Evolutionary conservation across 2,113 vertebrate genomes (phyloP).

Genomic region (Xiphophorus hellerii): DNA sequence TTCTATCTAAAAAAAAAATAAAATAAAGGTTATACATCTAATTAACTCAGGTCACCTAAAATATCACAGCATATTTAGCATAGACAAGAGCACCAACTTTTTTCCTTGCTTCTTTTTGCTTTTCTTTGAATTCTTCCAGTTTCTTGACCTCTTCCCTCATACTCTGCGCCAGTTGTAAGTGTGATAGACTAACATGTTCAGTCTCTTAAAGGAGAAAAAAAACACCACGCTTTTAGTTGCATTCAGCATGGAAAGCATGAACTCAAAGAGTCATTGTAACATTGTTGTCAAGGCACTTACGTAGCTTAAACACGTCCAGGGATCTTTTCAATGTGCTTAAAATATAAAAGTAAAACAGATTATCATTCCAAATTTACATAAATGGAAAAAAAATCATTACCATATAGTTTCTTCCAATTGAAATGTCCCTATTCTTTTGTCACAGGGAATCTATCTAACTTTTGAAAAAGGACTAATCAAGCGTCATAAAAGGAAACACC

Average conservation of each 20-base stretch:
- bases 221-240: not conserved
- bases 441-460: no score
- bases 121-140: conserved; percentile 94
- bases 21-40: not conserved
- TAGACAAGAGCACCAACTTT: conserved; percentile 77
- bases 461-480: not conserved
- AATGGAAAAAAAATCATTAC: no score
- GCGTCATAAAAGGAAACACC: not conserved
- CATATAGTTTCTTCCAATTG: no score
- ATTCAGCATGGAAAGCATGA: not conserved
- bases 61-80: no score
- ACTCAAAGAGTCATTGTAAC: not conserved
- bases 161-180: conserved; percentile 88
- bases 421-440: no score
- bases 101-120: conserved; percentile 88
- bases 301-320: conserved; percentile 91
- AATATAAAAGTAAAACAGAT: conserved; percentile 35
- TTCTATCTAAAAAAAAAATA: conserved; percentile 82
- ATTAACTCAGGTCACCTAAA: not conserved
- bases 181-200: conserved; percentile 88
- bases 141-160: conserved; percentile 91
- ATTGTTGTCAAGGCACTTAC: conserved; percentile 79
- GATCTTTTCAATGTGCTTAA: conserved; percentile 90
- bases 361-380: no score
- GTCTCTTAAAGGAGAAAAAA: conserved; percentile 68